Evolutionary conservation across 2,797 vertebrate species (phyloP).

Genomic region (Parauchenoglanis ngamensis): DNA sequence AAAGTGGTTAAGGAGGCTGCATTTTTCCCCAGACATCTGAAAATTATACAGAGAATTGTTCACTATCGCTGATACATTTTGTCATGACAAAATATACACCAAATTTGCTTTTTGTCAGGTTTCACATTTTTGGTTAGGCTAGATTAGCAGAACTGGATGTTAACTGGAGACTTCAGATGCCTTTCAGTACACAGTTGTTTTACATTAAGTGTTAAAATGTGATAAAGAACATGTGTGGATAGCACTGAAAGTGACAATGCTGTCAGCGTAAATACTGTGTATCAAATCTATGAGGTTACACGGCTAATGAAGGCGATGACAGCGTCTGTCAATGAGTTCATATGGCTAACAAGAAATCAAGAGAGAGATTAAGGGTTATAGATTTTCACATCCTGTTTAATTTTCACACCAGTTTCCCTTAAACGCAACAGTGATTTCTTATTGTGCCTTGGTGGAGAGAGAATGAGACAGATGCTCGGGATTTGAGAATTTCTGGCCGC

Average conservation of each 20-base stretch:
- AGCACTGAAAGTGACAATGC: conserved; percentile 45
- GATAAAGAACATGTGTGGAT: neutral
- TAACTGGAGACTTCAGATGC: conserved; percentile 23
- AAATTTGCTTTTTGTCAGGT: conserved; percentile 27
- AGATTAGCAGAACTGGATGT: conserved; percentile 33
- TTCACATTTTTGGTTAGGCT: conserved; percentile 19
- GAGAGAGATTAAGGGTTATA: conserved; percentile 22
- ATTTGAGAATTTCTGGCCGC: conserved; percentile 17
- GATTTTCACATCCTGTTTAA: conserved; percentile 29
- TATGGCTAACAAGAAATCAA: conserved; percentile 25
- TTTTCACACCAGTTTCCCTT: conserved; percentile 23
- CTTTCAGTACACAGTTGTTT: conserved; percentile 54
- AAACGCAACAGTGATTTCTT: conserved; percentile 23
- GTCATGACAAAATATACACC: conserved; percentile 58
- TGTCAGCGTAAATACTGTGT: conserved; percentile 12
- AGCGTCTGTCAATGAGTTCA: conserved; percentile 23
- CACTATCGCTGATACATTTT: conserved; percentile 11
- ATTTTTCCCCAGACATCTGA: conserved; percentile 2
- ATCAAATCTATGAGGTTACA: neutral
- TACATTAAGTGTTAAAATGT: conserved; percentile 12
- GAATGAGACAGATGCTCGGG: conserved; percentile 9
- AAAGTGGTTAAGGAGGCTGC: neutral
- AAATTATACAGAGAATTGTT: neutral
- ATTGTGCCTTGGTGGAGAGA: conserved; percentile 28
- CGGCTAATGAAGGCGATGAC: conserved; percentile 19